Evolutionary conservation across 2,888 invertebrate genomes (phyloP).

Genomic region (Dicroscelio sp.): DNA sequence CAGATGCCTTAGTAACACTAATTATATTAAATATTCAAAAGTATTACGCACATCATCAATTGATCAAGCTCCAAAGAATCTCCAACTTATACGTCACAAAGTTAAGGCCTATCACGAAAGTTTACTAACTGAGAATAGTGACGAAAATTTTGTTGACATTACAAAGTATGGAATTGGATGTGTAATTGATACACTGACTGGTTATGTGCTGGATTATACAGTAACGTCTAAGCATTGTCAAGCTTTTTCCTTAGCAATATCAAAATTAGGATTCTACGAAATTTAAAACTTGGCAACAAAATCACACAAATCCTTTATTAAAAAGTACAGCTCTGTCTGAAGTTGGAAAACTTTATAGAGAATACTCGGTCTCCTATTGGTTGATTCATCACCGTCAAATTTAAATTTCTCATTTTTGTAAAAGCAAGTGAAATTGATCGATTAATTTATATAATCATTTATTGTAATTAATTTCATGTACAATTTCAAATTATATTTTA

Average conservation of each 20-base stretch:
- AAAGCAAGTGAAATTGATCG: too few relatives aligned
- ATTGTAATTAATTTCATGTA: too few relatives aligned
- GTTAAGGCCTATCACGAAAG: slow-evolving; percentile 29
- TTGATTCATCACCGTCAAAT: too few relatives aligned
- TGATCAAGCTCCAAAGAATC: not conserved
- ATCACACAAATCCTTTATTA: not conserved
- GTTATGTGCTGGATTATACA: slow-evolving; percentile 33
- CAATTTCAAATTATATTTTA: too few relatives aligned
- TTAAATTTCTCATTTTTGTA: too few relatives aligned
- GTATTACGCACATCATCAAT: not conserved
- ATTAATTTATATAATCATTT: too few relatives aligned
- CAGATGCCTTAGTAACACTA: not conserved
- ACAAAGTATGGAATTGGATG: slow-evolving; percentile 45
- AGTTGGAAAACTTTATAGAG: too few relatives aligned
- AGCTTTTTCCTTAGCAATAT: slow-evolving; percentile 1
- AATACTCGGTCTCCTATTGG: too few relatives aligned
- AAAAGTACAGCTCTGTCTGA: too few relatives aligned
- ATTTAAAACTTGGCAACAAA: not conserved
- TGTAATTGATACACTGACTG: slow-evolving; percentile 22
- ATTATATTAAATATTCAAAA: not conserved
- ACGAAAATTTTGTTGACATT: slow-evolving; percentile 18
- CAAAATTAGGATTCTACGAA: not conserved
- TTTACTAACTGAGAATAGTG: slow-evolving; percentile 4
- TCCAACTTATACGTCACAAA: slow-evolving; percentile 7
- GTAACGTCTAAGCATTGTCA: slow-evolving; percentile 57